Conservation (phyloP, 1,140 invertebrate species). For the Agrilus planipennis region DNA sequence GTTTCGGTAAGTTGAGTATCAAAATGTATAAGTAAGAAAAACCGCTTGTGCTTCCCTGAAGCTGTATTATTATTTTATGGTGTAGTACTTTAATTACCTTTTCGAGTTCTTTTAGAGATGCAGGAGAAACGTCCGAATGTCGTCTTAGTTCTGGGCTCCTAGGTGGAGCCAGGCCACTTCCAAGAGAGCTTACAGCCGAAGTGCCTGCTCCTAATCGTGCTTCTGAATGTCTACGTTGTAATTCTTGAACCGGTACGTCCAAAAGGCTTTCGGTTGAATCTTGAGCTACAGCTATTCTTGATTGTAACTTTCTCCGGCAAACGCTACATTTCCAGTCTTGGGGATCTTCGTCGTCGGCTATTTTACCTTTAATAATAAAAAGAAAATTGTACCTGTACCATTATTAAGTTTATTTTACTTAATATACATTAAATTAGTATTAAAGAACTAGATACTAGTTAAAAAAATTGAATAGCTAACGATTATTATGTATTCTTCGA, state of each 20-base stretch:
- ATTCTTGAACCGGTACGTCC: slow-evolving; percentile 62
- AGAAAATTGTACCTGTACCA: too few relatives aligned
- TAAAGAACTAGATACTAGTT: too few relatives aligned
- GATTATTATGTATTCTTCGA: too few relatives aligned
- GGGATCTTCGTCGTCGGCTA: slow-evolving; percentile 62
- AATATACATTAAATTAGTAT: too few relatives aligned
- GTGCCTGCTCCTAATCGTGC: slow-evolving; percentile 50
- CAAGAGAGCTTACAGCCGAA: slow-evolving; percentile 30
- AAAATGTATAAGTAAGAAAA: too few relatives aligned
- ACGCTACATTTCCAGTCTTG: slow-evolving; percentile 32
- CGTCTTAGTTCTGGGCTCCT: slow-evolving; percentile 62
- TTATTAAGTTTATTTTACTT: too few relatives aligned
- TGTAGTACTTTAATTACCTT: slow-evolving; percentile 45
- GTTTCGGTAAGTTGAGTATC: too few relatives aligned
- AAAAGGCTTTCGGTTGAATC: slow-evolving; percentile 69
- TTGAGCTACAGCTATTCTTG: slow-evolving; percentile 51
- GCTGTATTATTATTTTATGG: too few relatives aligned
- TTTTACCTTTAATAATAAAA: too few relatives aligned
- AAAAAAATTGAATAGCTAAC: too few relatives aligned
- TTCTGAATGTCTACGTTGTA: slow-evolving; percentile 67
- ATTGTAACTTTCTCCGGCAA: slow-evolving; percentile 42
- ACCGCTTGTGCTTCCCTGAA: too few relatives aligned
- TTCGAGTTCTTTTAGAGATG: slow-evolving; percentile 71
- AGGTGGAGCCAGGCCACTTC: slow-evolving; percentile 55
- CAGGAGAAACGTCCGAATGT: slow-evolving; percentile 73